Conservation (phyloP, 2,113 vertebrate species). For the Mohoua ochrocephala region DNA sequence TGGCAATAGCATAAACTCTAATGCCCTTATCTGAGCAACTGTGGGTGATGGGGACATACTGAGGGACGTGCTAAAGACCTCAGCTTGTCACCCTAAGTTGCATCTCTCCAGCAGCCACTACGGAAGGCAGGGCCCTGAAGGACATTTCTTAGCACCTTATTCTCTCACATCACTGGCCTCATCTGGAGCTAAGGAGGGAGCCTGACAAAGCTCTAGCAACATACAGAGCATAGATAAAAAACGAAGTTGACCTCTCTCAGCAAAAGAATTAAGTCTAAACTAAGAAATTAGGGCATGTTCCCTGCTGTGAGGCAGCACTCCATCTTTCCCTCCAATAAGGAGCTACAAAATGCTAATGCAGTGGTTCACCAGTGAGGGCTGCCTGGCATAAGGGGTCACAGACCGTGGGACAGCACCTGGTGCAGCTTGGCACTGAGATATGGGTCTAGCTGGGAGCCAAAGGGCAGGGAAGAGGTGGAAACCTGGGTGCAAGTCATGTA, state of each 20-base stretch:
- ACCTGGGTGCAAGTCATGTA: neutral
- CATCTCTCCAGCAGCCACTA: neutral
- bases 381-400: neutral
- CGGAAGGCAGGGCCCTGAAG: neutral
- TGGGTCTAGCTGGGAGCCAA: neutral
- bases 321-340: neutral
- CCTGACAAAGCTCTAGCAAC: neutral
- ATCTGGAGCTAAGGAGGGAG: neutral
- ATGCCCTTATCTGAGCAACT: neutral
- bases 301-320: neutral
- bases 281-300: neutral
- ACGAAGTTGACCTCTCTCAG: neutral
- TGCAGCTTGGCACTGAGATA: neutral
- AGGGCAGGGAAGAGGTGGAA: neutral
- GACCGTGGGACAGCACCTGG: fast-evolving
- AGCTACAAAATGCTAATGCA: neutral
- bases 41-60: neutral
- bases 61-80: neutral
- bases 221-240: neutral
- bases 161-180: neutral
- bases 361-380: neutral
- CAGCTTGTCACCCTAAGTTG: neutral
- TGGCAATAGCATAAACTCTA: neutral
- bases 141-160: neutral
- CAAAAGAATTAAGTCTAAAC: neutral